phyloP scores from a whole-genome alignment of 2,888 invertebrate species.

The Oxyscelio sp. region DNA sequence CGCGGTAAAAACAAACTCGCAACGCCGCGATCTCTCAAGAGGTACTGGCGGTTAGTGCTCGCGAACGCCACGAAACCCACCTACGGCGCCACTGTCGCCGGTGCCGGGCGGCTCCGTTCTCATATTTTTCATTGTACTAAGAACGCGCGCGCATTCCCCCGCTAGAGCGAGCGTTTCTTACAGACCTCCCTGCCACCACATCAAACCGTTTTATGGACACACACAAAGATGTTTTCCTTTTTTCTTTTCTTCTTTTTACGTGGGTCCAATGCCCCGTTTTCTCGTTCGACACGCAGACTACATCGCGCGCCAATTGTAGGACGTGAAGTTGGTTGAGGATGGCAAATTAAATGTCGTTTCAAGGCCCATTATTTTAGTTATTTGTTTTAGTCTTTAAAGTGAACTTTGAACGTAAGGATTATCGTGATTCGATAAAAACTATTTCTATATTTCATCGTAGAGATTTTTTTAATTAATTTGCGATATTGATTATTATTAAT shows the following conservation, averaged over 20 bases:
- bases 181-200: slow-evolving; percentile 31
- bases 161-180: slow-evolving; percentile 34
- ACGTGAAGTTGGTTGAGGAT: slow-evolving; percentile 1
- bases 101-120: slow-evolving; percentile 67
- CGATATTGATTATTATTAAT: no score
- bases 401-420: no score
- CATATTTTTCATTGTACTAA: slow-evolving; percentile 58
- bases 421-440: no score
- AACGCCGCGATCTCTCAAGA: slow-evolving; percentile 63
- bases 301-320: slow-evolving; percentile 13
- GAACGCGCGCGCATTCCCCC: slow-evolving; percentile 51
- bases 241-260: slow-evolving; percentile 46
- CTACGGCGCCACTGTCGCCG: slow-evolving; percentile 57
- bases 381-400: no score
- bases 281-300: slow-evolving; percentile 24
- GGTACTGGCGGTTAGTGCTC: slow-evolving; percentile 62
- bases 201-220: slow-evolving; percentile 30
- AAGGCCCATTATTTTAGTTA: no score
- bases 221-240: slow-evolving; percentile 46
- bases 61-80: slow-evolving; percentile 41
- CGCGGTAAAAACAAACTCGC: slow-evolving; percentile 41
- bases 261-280: slow-evolving; percentile 56
- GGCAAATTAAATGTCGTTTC: not conserved
- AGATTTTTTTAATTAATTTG: no score
- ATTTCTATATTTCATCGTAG: no score